Conservation (phyloP, 2,113 vertebrate species). For the Hippocampus comes region DNA sequence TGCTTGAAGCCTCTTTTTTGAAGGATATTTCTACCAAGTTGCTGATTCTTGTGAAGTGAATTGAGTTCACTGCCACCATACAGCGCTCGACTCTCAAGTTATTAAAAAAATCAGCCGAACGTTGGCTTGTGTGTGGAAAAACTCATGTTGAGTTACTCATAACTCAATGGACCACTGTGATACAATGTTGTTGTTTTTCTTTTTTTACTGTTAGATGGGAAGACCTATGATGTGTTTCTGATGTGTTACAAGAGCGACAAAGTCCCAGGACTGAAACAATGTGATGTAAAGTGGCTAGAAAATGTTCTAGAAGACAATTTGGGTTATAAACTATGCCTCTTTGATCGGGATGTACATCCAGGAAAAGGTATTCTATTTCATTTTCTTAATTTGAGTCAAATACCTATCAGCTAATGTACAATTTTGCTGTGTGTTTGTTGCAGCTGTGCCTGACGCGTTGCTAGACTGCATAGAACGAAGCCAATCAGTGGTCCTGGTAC, state of each 20-base stretch:
- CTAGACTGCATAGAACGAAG: constrained; percentile 79
- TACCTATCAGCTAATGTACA: background rate
- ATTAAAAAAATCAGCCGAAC: too few species aligned
- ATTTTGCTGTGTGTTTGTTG: constrained; percentile 23
- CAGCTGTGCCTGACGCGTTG: constrained; percentile 77
- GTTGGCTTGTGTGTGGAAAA: too few species aligned
- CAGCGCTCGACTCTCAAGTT: too few species aligned
- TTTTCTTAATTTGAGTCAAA: background rate
- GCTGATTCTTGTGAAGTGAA: too few species aligned
- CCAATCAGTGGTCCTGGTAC: constrained; percentile 80
- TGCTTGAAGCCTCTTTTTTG: too few species aligned
- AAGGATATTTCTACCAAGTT: too few species aligned
- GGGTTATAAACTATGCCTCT: constrained; percentile 67
- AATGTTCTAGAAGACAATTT: constrained; percentile 55
- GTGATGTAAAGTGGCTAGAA: constrained; percentile 39
- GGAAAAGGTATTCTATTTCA: constrained; percentile 51
- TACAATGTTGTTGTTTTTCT: background rate
- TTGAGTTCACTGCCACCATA: too few species aligned
- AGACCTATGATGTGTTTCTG: constrained; percentile 64
- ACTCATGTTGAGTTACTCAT: too few species aligned
- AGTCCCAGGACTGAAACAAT: constrained; percentile 25
- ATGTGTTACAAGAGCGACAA: constrained; percentile 50
- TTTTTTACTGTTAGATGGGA: constrained; percentile 55
- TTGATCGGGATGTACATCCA: constrained; percentile 61
- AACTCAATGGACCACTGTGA: too few species aligned